Percentiles rank a stretch among this genome's conserved stretches.
phyloP scores from a whole-genome alignment of 1,140 invertebrate species.

The Hermetia illucens region DNA sequence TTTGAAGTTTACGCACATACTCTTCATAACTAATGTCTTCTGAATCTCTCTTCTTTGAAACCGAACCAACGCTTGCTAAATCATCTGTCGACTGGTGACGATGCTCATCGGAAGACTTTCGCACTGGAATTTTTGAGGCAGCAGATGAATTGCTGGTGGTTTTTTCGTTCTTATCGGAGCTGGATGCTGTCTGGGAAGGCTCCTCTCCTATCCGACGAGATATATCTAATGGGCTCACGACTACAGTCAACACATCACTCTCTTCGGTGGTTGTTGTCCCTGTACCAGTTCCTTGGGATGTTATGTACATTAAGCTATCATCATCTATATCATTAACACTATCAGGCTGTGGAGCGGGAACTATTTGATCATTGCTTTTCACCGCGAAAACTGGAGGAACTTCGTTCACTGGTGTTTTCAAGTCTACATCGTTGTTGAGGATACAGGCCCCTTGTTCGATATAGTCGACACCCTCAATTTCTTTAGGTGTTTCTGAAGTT shows the following conservation, averaged over 20 bases:
- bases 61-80: slow-evolving; percentile 1
- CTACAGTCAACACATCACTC: slow-evolving; percentile 38
- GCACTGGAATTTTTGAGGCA: slow-evolving; percentile 9
- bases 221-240: slow-evolving; percentile 37
- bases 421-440: slow-evolving; percentile 17
- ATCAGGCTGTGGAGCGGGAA: slow-evolving; percentile 11
- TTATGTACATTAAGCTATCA: slow-evolving; percentile 36
- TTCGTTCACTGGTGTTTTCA: slow-evolving; percentile 29
- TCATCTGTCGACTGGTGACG: slow-evolving; percentile 10
- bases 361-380: neutral
- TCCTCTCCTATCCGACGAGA: slow-evolving; percentile 7
- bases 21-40: slow-evolving; percentile 38
- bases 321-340: slow-evolving; percentile 38
- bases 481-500: slow-evolving; percentile 10
- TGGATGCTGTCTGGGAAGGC: slow-evolving; percentile 16
- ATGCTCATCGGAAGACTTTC: slow-evolving; percentile 5
- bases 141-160: slow-evolving; percentile 16
- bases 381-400: no score
- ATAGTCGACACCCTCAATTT: slow-evolving; percentile 34
- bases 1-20: slow-evolving; percentile 51
- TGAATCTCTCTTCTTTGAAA: slow-evolving; percentile 5
- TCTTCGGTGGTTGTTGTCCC: slow-evolving; percentile 42
- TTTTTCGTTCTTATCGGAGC: slow-evolving; percentile 24
- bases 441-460: slow-evolving; percentile 36
- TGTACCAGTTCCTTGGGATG: slow-evolving; percentile 8